A percentile compares a stretch with the other conserved stretches of the same genome.
Evolutionary conservation across 2,888 invertebrate genomes (phyloP).

Genomic region (Spisula subtruncata): DNA sequence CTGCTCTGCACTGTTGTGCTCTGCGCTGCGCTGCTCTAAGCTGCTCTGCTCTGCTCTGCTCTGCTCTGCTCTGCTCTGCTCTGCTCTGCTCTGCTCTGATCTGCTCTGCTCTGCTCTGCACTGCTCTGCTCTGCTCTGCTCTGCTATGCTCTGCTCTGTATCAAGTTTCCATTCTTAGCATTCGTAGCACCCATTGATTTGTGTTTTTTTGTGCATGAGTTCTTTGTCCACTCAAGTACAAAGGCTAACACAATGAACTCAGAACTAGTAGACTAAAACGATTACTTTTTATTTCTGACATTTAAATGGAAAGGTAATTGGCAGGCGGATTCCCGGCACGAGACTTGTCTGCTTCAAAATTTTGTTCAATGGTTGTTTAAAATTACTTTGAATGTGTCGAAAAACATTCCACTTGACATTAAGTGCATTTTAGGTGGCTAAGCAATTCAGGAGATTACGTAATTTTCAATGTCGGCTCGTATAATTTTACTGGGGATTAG

Average conservation of each 20-base stretch:
- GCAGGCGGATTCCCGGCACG: neutral
- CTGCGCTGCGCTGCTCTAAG: neutral
- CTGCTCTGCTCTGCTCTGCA: neutral
- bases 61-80: neutral
- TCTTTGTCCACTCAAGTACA: too few species aligned
- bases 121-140: neutral
- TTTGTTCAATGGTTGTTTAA: neutral
- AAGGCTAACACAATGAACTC: neutral
- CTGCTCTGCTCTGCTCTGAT: neutral
- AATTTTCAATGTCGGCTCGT: neutral
- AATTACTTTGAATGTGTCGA: neutral
- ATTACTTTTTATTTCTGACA: too few species aligned
- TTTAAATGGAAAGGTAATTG: neutral
- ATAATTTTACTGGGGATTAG: neutral
- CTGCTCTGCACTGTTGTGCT: neutral
- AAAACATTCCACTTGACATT: neutral
- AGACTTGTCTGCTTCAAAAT: neutral
- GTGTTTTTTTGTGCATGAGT: too few species aligned
- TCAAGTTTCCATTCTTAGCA: too few species aligned
- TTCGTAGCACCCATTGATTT: too few species aligned
- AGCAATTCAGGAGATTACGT: neutral
- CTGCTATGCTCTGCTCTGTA: neutral
- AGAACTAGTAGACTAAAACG: too few species aligned
- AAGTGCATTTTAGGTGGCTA: neutral
- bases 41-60: neutral